Conservation (phyloP, 1,140 invertebrate species). For the Orchesella cincta region DNA sequence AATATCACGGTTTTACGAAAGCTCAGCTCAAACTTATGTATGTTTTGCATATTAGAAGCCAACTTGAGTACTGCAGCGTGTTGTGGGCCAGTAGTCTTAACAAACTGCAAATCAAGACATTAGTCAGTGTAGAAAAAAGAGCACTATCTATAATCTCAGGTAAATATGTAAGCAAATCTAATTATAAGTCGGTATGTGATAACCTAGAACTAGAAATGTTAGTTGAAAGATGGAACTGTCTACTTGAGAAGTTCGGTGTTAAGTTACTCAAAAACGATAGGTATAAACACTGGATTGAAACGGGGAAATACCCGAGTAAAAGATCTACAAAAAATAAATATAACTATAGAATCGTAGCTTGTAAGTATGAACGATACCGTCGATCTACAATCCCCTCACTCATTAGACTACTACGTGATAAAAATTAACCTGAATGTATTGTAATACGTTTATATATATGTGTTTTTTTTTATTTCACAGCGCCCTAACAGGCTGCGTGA, state of each 20-base stretch:
- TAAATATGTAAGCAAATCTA: neutral
- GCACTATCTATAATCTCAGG: neutral
- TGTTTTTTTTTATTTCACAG: too few relatives aligned
- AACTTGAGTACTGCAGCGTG: neutral
- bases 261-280: neutral
- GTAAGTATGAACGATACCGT: neutral
- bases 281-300: neutral
- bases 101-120: neutral
- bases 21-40: neutral
- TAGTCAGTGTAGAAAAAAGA: constrained; percentile 1
- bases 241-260: neutral
- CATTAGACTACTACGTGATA: neutral
- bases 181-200: neutral
- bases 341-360: neutral
- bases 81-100: neutral
- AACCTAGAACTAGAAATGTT: neutral
- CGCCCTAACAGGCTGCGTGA: too few relatives aligned
- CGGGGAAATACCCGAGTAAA: neutral
- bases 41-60: neutral
- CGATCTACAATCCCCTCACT: neutral
- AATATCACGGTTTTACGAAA: neutral
- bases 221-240: neutral
- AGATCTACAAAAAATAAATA: neutral
- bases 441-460: too few relatives aligned
- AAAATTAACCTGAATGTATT: too few relatives aligned